Base-by-base conservation (phyloP, 2,113 vertebrate genomes). In the Perccottus glenii region DNA sequence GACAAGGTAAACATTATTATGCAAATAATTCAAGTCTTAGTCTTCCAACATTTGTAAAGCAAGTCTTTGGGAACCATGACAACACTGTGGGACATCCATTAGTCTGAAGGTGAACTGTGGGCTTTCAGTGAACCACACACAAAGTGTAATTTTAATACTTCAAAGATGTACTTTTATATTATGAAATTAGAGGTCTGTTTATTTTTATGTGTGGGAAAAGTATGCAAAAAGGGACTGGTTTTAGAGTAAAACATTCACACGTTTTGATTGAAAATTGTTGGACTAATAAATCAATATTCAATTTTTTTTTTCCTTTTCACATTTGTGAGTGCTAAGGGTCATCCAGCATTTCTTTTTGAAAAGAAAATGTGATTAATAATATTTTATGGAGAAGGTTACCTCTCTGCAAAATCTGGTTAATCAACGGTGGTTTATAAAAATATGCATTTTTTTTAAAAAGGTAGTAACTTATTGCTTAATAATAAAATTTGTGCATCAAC, bases 61-160 rank as follows among this genome's bases (percentile, higher is more conserved):
- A 2, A 77, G 78, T 78, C 86, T 81, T 82, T 78, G 70, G 81
- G 81, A 91, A 84, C 87, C 87, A 90, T 87, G 84, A 84, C 81
- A 88, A 90, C 85, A 52, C 71, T 60, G 75, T 61, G 47, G 76
- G 77, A 75, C 70, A 70, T 78, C 74, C 79, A 82, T 52, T 47
- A 3, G 49, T 74, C 73, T 74, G 82, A 84, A 52, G 4, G 48
- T 57, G 51, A 71, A 67, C 57, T 79, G 56, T 84, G 76, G 83
- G 80, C 45, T 82, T 68, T 76, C 64, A 68, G 76, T 83, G 73
- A 82, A 70, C 66, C 89, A 81, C 67, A 73, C 76, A 55, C 64
- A 60, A 81, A 79, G 78, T 56, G 38, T 38, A 47, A 82, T 75
- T 64, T 59, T 63, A 51, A 78, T 11, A 59, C 52, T 5, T 12